Evolutionary conservation across 2,113 vertebrate genomes (phyloP), one percentile per base, ranked within the genome.

Genomic region (Sminthopsis crassicaudata): DNA sequence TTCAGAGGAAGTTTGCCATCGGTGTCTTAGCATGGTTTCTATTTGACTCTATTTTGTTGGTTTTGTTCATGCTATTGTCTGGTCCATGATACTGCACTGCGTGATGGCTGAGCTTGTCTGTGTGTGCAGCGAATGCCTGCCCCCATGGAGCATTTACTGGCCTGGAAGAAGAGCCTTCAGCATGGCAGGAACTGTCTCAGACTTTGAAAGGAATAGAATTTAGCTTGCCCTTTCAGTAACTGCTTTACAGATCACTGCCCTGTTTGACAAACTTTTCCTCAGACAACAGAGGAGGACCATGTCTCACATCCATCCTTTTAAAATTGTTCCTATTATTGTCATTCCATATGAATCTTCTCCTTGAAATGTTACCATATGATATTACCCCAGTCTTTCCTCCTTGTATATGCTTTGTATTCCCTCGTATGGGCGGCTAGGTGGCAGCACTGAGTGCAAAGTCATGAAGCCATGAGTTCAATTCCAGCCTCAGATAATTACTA

Each of bases 181-280:
- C 8, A 84, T 42, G 67, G n/a, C 6, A 42, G 67, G 30, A 19
- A 84, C 4, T 48, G 90, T 76, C 48, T 96, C 57, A 52, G 36
- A 89, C 36, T 55, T 93, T 48, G 48, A 96, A 91, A 46, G 84
- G 53, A 51, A 19, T 92, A 51, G 46, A 90, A 91, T 84, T 50
- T 90, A 60, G n/a, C 25, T 7, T 94, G 30, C 84, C 26, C 51
- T 53, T 48, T 91, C 30, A 92, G 23, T 53, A 46, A 96, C 42
- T 53, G 42, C 27, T 46, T 27, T 67, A 48, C 24, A 55, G 36
- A 89, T 57, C 67, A 8, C 27, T 11, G 48, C 16, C 36, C 55
- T 89, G 52, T 6, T 27, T 91, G 60, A n/a, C n/a, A 52, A 5
- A 5, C 5, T 10, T 55, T 24, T 23, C 57, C 3, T 30, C 53